Percentiles rank a stretch among this genome's conserved stretches.
phyloP scores from a whole-genome alignment of 2,797 vertebrate genomes.

The Epinephelus malabaricus region DNA sequence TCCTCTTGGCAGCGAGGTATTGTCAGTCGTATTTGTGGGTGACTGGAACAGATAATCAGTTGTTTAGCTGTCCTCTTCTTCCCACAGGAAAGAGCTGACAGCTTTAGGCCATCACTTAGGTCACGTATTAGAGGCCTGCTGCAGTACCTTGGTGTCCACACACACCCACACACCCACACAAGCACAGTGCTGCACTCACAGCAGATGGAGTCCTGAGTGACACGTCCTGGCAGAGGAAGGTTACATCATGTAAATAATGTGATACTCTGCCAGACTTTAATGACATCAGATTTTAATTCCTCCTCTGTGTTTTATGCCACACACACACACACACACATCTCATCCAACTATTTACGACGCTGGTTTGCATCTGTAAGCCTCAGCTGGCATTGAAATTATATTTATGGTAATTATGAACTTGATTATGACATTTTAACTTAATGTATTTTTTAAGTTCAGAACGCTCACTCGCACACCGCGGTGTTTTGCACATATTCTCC shows the following conservation, averaged over 20 bases:
- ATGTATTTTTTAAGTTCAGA: constrained; percentile 67
- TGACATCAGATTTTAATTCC: constrained; percentile 77
- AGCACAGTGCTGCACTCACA: constrained; percentile 40
- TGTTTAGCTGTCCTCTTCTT: constrained; percentile 68
- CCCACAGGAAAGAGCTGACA: constrained; percentile 74
- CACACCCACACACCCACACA: constrained; percentile 33
- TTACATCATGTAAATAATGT: constrained; percentile 84
- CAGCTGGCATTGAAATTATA: constrained; percentile 72
- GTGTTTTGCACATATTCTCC: constrained; percentile 56
- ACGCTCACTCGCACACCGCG: constrained; percentile 42
- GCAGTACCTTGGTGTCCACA: constrained; percentile 43
- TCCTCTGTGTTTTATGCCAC: constrained; percentile 62
- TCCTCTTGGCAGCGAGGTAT: constrained; percentile 52
- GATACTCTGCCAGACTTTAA: constrained; percentile 76
- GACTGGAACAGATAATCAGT: constrained; percentile 75
- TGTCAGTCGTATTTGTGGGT: constrained; percentile 63
- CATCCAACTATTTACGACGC: constrained; percentile 53
- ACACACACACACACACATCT: constrained; percentile 24
- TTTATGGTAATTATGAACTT: constrained; percentile 74
- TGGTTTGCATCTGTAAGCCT: constrained; percentile 63
- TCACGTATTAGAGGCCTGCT: constrained; percentile 59
- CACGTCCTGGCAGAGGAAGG: constrained; percentile 78
- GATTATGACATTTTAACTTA: constrained; percentile 75
- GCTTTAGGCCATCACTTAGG: constrained; percentile 73
- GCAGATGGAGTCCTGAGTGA: constrained; percentile 81